These are phyloP conservation scores for Eulacestoma nigropectus DNA, from an alignment of 2,113 vertebrate species.

Conservation along the genomic window DNA sequence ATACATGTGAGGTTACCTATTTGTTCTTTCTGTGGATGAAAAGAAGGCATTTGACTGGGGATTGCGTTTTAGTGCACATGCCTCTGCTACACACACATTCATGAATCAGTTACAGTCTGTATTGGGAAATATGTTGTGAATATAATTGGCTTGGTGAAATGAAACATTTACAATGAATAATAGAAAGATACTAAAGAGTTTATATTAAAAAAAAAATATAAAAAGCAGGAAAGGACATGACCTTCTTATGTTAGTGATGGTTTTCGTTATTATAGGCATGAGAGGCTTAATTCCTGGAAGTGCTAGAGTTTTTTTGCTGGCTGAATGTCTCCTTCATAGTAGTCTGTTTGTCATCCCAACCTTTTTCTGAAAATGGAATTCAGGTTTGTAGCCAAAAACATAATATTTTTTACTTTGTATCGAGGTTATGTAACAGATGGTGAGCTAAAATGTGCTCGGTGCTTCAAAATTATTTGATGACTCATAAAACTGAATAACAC, in stretches of 20 bases:
- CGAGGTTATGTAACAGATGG: constrained; percentile 51
- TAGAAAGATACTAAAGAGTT: not conserved
- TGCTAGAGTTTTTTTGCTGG: constrained; percentile 23
- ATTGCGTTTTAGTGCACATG: not conserved
- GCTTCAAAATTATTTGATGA: constrained; percentile 34
- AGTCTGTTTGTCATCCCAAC: constrained; percentile 59
- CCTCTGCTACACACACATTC: not conserved
- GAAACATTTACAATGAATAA: not conserved
- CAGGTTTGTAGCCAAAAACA: constrained; percentile 37
- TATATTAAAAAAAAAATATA: not conserved
- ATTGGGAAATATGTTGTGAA: not conserved
- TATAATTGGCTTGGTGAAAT: not conserved
- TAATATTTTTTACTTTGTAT: constrained; percentile 34
- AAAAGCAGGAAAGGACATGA: constrained; percentile 2
- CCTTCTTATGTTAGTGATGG: not conserved
- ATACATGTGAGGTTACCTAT: not conserved
- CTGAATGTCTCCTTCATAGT: constrained; percentile 4
- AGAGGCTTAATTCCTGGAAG: constrained; percentile 60
- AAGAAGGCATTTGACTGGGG: not conserved
- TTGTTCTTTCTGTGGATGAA: not conserved
- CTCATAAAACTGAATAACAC: constrained; percentile 23
- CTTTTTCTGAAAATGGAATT: constrained; percentile 50
- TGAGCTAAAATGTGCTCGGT: not conserved
- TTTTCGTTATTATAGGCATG: constrained; percentile 36
- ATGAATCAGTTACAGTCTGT: not conserved